phyloP scores from a whole-genome alignment of 2,797 vertebrate genomes.

The Platalea minor region DNA sequence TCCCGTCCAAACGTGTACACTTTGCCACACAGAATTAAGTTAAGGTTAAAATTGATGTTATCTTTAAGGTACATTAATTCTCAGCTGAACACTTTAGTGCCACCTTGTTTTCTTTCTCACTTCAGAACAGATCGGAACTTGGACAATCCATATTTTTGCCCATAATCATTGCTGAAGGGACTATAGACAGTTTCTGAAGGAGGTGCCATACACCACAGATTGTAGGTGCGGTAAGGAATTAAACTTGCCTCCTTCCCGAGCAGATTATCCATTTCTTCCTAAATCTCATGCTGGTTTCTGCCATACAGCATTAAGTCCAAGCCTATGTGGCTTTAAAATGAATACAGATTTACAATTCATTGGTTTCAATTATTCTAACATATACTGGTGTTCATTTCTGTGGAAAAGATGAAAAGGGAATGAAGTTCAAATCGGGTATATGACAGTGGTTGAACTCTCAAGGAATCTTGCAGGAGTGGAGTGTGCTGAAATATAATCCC shows the following conservation, averaged over 20 bases:
- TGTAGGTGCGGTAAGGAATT: background rate
- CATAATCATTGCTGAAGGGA: background rate
- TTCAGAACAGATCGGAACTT: background rate
- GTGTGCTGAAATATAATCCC: conserved; percentile 66
- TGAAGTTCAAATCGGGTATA: conserved; percentile 34
- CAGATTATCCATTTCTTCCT: background rate
- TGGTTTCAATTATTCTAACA: conserved; percentile 45
- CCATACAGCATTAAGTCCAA: background rate
- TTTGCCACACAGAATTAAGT: background rate
- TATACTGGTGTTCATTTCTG: background rate
- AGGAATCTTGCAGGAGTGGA: conserved; percentile 55
- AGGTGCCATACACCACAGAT: background rate
- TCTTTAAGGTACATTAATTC: background rate
- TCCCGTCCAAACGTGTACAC: background rate
- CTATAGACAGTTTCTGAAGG: background rate
- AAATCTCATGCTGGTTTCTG: background rate
- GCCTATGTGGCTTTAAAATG: background rate
- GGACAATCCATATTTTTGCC: background rate
- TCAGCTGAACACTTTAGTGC: background rate
- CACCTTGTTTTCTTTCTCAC: background rate
- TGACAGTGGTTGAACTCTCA: conserved; percentile 37
- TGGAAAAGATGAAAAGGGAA: conserved; percentile 9
- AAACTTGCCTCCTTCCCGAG: background rate
- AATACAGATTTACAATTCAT: conserved; percentile 22
- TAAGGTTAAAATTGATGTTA: background rate